Base-by-base conservation (phyloP, 2,888 invertebrate genomes). In the Hirudinaria manillensis region DNA sequence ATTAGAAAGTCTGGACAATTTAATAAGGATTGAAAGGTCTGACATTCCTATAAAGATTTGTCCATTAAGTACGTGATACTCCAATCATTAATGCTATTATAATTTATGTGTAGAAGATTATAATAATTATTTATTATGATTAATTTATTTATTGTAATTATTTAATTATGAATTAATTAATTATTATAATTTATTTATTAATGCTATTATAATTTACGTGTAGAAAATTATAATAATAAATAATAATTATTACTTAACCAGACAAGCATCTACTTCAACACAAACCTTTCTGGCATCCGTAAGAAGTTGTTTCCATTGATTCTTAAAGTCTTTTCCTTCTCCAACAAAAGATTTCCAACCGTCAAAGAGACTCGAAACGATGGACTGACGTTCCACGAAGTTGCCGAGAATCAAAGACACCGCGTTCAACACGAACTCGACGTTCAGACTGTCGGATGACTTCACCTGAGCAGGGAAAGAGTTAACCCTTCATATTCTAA, bases 261-360 rank as follows among this genome's bases (percentile, higher is more conserved):
- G 61, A 16, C 21, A 13, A 7, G 2, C 7, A 68, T 32, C 68
- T 1, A 36, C 10, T 34, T 32, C 68, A 68, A n/a, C 68, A n/a
- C 36, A 68, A 68, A 90, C 91, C 89, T 89, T 89, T 80, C 88
- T 88, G 82, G 90, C 89, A 82, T 90, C 90, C 80, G 88, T 89
- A 86, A 87, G 82, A 80, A 87, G 87, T 80, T 85, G 84, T 76
- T 86, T 85, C 88, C 88, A 88, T 78, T 87, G 86, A 32, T 84
- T 81, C 78, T 85, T 83, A 78, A 87, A 86, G 82, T 84, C 87
- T 82, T 84, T 87, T 83, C 83, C 86, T 80, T 82, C 86, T 74
- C 88, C 87, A 78, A 91, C 88, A 78, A 88, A 89, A 77, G 88
- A 89, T 82, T 90, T 89, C 89, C 90, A 91, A 82, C 88, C 89